These are phyloP conservation scores for Netelia inedita DNA, from an alignment of 2,888 invertebrate genomes.

Conservation along the genomic window DNA sequence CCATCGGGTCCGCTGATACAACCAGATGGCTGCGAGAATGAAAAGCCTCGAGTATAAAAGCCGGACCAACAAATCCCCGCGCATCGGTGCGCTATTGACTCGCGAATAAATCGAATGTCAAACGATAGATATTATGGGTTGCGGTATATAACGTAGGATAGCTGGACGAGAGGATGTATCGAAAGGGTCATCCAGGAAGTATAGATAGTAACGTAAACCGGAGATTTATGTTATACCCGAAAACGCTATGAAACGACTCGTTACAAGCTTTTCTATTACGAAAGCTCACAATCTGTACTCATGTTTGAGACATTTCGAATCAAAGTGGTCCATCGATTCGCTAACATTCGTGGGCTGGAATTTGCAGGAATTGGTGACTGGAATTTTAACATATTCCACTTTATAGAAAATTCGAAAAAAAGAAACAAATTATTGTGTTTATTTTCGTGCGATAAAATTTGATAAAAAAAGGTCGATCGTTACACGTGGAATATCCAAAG, in stretches of 20 bases:
- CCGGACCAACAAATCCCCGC: not conserved
- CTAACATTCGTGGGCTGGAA: not conserved
- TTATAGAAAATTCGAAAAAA: not conserved
- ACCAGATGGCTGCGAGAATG: not conserved
- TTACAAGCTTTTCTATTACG: not conserved
- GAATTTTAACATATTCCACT: not conserved
- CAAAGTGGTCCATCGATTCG: not conserved
- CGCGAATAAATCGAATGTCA: slow-evolving; percentile 19
- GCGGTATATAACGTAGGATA: not conserved
- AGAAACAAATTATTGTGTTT: not conserved
- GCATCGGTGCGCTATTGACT: slow-evolving; percentile 2
- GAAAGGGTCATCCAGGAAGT: not conserved
- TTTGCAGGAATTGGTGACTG: too few relatives aligned
- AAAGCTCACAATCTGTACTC: not conserved
- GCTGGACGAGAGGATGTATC: not conserved
- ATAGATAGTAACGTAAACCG: not conserved
- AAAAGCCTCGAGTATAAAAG: not conserved
- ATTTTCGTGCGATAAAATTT: slow-evolving; percentile 11
- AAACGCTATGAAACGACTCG: not conserved
- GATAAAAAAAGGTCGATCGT: not conserved
- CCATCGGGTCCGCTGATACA: not conserved
- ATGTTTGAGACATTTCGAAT: not conserved
- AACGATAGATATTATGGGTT: slow-evolving; percentile 17
- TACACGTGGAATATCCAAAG: slow-evolving; percentile 9
- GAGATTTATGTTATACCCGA: not conserved